Conservation (phyloP, 1,140 invertebrate genomes). For the Meloidogyne hapla region DNA sequence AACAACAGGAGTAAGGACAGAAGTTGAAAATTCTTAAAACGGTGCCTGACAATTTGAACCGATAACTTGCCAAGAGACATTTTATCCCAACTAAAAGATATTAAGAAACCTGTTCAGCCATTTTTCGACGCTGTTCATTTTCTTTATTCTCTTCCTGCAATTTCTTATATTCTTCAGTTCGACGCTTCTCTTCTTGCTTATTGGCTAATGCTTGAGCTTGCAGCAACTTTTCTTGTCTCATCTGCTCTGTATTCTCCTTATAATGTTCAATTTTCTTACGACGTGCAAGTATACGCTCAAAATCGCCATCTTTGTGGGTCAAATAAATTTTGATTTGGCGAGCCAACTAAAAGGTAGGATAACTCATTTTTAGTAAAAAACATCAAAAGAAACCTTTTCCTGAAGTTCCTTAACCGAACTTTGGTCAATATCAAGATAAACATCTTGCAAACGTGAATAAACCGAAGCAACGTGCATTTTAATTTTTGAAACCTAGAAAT, state of each 20-base stretch:
- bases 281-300: slow-evolving; percentile 57
- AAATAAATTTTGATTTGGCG: slow-evolving; percentile 47
- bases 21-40: neutral
- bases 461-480: slow-evolving; percentile 50
- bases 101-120: slow-evolving; percentile 50
- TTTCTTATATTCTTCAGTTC: slow-evolving; percentile 57
- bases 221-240: slow-evolving; percentile 50
- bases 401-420: slow-evolving; percentile 12
- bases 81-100: slow-evolving; percentile 41
- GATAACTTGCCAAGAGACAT: slow-evolving; percentile 16
- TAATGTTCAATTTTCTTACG: slow-evolving; percentile 58
- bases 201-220: slow-evolving; percentile 46
- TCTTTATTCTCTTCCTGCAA: slow-evolving; percentile 59
- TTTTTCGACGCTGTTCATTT: slow-evolving; percentile 48
- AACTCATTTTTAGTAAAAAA: neutral
- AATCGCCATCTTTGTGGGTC: slow-evolving; percentile 48
- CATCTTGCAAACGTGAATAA: slow-evolving; percentile 48
- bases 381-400: slow-evolving; percentile 36
- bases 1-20: too few relatives aligned
- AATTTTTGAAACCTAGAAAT: slow-evolving; percentile 41
- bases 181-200: slow-evolving; percentile 55
- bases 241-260: slow-evolving; percentile 56
- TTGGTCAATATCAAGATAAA: slow-evolving; percentile 42
- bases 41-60: too few relatives aligned
- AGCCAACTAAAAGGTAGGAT: slow-evolving; percentile 39